Evolutionary conservation across 1,140 invertebrate genomes (phyloP).

Genomic region (Andrena cerasifolii): DNA sequence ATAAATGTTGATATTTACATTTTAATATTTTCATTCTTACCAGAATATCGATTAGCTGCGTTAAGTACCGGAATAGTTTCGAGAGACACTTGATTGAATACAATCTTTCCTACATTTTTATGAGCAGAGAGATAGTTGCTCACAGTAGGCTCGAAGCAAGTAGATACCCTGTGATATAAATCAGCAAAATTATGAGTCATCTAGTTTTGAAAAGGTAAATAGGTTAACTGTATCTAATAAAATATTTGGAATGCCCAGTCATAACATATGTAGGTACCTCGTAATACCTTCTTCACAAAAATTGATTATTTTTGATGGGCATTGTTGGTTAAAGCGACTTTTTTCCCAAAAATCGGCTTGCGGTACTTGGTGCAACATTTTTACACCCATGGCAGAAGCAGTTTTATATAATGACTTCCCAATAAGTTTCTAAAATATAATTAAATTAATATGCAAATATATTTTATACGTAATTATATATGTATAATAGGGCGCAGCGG

Average conservation of each 20-base stretch:
- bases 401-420: constrained; percentile 81
- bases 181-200: not conserved
- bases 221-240: not conserved
- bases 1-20: not conserved
- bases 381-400: constrained; percentile 80
- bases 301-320: constrained; percentile 81
- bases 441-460: constrained; percentile 12
- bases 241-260: not conserved
- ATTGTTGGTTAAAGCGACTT: constrained; percentile 82
- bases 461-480: too few species aligned
- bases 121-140: constrained; percentile 83
- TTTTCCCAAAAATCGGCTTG: constrained; percentile 82
- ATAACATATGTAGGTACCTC: constrained; percentile 67
- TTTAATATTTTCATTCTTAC: constrained; percentile 69
- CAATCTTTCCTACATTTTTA: constrained; percentile 82
- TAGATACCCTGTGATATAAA: constrained; percentile 76
- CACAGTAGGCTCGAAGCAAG: constrained; percentile 84
- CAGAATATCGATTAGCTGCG: constrained; percentile 83
- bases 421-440: constrained; percentile 79
- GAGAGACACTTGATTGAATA: constrained; percentile 81
- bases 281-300: constrained; percentile 82
- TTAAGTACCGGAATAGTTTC: constrained; percentile 83
- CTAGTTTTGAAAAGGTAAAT: not conserved
- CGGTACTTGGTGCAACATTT: constrained; percentile 80
- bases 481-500: too few species aligned